Base-by-base conservation (phyloP, 2,113 vertebrate genomes). In the Nasalis larvatus region DNA sequence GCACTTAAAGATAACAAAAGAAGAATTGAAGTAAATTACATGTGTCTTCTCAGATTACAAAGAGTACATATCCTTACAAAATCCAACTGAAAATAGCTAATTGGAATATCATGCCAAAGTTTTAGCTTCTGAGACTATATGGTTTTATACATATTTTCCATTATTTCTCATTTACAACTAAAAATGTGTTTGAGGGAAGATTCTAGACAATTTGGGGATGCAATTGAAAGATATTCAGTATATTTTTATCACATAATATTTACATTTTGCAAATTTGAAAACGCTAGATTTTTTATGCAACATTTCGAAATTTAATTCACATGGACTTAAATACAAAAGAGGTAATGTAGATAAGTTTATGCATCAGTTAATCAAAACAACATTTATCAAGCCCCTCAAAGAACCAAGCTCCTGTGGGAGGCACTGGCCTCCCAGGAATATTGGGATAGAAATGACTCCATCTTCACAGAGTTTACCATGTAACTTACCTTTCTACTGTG, bases 11-110 rank as follows among this genome's bases (percentile, higher is more conserved):
- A 69, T 56, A 96, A 85, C 42, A 96, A 95, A 91, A 95, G 78
- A 97, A 95, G 66, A 86, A 78, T 76, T 80, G 1, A n/a, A 47
- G 1, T 30, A 35, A 86, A 66, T 52, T 92, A 17, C 47, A 54
- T 77, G 83, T 58, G 17, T 76, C 21, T 97, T 77, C n/a, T 52
- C 76, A 95, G 76, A 35, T 94, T 58, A 94, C 17, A 95, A 97
- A 94, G 66, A 97, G 73, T 95, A 97, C 68, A 66, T 54, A 87
- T 58, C 18, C 91, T 97, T 96, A 54, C 94, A 96, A 97, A 97
- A 97, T 96, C 54, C 49, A 98, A 93, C 89, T 97, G 81, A 76
- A 95, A 98, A 82, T 60, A 98, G 20, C 12, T 82, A 76, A 97
- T 93, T 77, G 97, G 96, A 98, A 97, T 45, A 91, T 3, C 11